phyloP scores from a whole-genome alignment of 2,888 invertebrate species.

The Corythucha ciliata region DNA sequence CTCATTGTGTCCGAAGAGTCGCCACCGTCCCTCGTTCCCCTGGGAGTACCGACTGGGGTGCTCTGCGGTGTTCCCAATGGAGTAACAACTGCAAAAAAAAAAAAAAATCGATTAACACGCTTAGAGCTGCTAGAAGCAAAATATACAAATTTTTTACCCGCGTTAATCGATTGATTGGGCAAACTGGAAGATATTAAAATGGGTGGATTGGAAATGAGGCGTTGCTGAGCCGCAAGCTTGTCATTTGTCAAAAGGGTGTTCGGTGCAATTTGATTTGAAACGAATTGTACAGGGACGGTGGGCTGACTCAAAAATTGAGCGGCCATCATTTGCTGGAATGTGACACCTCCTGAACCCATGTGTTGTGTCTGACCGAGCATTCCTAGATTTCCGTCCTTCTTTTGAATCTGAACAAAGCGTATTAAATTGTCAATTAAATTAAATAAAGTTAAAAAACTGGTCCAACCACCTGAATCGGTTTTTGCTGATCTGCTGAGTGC shows the following conservation, averaged over 20 bases:
- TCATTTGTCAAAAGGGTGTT: conserved; percentile 24
- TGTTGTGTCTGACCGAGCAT: conserved; percentile 26
- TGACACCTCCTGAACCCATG: conserved; percentile 27
- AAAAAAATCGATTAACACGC: conserved; percentile 8
- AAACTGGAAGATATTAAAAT: conserved; percentile 23
- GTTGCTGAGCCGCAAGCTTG: conserved; percentile 24
- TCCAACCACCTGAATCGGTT: conserved; percentile 28
- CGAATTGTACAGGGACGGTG: conserved; percentile 26
- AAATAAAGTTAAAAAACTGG: no score
- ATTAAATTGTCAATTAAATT: neutral
- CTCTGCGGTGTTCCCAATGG: conserved; percentile 38
- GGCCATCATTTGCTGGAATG: conserved; percentile 30
- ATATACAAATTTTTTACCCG: no score
- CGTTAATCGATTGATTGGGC: conserved; percentile 21
- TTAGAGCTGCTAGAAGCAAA: neutral
- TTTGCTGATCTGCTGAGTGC: conserved; percentile 29
- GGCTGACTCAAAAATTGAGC: conserved; percentile 32
- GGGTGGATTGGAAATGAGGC: conserved; percentile 22
- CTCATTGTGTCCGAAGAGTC: conserved; percentile 45
- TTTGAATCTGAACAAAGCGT: conserved; percentile 26
- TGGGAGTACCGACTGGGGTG: conserved; percentile 40
- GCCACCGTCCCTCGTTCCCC: conserved; percentile 41
- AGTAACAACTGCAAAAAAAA: conserved; percentile 27
- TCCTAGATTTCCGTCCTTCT: conserved; percentile 31
- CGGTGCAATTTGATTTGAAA: conserved; percentile 27